A percentile compares a stretch with the other conserved stretches of the same genome.
These are phyloP conservation scores for Telenomus remus DNA, from an alignment of 1,140 invertebrate species.

Conservation along the genomic window DNA sequence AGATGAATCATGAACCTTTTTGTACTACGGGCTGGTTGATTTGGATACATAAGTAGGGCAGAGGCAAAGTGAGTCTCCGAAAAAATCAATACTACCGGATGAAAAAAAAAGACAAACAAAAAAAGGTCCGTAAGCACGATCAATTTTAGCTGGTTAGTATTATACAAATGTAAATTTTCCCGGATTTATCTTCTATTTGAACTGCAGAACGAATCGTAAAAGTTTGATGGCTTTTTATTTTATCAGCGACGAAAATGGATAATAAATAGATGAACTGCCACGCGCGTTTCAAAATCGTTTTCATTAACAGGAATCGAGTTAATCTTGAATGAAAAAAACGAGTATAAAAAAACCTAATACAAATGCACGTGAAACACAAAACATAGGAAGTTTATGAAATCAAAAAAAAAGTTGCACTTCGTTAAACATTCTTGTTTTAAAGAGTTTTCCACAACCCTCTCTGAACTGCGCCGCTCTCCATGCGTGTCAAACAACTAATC, in stretches of 20 bases:
- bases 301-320: background rate
- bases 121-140: background rate
- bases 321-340: slow-evolving; percentile 15
- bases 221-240: too few species aligned
- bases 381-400: slow-evolving; percentile 26
- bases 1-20: slow-evolving; percentile 69
- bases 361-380: slow-evolving; percentile 8
- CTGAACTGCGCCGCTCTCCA: slow-evolving; percentile 37
- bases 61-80: slow-evolving; percentile 12
- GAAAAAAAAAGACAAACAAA: background rate
- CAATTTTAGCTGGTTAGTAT: too few species aligned
- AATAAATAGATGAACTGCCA: too few species aligned
- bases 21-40: slow-evolving; percentile 61
- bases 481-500: slow-evolving; percentile 60
- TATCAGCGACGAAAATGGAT: too few species aligned
- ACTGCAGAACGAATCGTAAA: too few species aligned
- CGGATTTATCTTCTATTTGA: too few species aligned
- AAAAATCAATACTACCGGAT: slow-evolving; percentile 12
- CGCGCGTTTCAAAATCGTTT: too few species aligned
- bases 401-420: slow-evolving; percentile 35
- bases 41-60: slow-evolving; percentile 30
- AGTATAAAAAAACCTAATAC: slow-evolving; percentile 35
- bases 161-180: too few species aligned
- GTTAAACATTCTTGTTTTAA: slow-evolving; percentile 59
- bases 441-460: slow-evolving; percentile 53